A percentile compares a stretch with the other conserved stretches of the same genome.
Conservation (phyloP, 2,888 invertebrate species). For the Standfussiana lucernea region DNA sequence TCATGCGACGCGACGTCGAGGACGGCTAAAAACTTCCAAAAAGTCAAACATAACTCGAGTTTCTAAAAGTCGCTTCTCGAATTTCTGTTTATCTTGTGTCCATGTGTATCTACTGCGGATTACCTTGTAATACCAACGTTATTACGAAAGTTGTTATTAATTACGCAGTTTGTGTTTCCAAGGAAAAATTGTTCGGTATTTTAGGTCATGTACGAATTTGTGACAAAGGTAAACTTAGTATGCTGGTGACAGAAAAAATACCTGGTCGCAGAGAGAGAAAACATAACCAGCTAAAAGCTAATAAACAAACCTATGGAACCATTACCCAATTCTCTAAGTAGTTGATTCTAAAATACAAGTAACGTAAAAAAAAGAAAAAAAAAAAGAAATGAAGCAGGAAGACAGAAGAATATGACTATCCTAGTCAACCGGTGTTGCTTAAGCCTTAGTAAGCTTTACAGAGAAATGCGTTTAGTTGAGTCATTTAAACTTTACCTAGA, state of each 20-base stretch:
- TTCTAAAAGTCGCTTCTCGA: constrained; percentile 45
- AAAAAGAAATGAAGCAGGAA: no score
- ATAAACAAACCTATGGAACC: neutral
- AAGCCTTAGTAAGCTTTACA: no score
- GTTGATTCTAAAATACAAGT: no score
- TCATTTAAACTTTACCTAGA: no score
- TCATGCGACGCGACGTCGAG: constrained; percentile 22
- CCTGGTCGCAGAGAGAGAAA: neutral
- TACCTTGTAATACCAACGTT: constrained; percentile 39
- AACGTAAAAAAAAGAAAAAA: no score
- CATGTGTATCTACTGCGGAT: constrained; percentile 36
- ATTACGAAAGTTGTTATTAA: constrained; percentile 50
- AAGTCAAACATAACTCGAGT: constrained; percentile 58
- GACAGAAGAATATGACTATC: no score
- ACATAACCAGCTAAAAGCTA: neutral
- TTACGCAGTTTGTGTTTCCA: constrained; percentile 22
- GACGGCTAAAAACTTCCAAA: constrained; percentile 40
- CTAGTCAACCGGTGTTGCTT: no score
- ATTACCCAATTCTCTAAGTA: no score
- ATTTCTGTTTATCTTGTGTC: constrained; percentile 52
- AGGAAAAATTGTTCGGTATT: constrained; percentile 12
- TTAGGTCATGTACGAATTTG: neutral
- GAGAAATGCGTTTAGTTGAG: no score
- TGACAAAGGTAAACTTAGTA: neutral
- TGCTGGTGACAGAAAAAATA: neutral